Evolutionary conservation across 2,113 vertebrate species (phyloP).

Genomic region (Ginglymostoma cirratum): DNA sequence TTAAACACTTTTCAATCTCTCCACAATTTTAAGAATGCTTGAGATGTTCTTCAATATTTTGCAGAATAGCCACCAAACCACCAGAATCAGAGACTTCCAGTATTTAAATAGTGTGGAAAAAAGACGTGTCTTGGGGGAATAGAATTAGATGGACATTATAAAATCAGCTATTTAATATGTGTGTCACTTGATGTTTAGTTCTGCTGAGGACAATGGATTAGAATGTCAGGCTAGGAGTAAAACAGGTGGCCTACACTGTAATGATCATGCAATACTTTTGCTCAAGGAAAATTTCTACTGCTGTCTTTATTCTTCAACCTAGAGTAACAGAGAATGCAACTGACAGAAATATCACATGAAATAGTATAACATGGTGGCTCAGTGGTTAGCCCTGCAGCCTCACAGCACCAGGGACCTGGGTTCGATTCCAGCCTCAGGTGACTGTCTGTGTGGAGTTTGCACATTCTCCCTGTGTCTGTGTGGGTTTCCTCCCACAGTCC

Average conservation of each 20-base stretch:
- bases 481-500: no score
- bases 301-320: not conserved
- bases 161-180: not conserved
- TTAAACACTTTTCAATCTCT: not conserved
- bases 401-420: no score
- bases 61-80: not conserved
- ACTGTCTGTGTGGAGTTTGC: no score
- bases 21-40: not conserved
- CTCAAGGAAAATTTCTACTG: not conserved
- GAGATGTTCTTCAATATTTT: not conserved
- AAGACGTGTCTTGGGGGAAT: not conserved
- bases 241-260: not conserved
- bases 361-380: no score
- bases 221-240: not conserved
- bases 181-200: not conserved
- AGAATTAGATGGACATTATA: not conserved
- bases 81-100: not conserved
- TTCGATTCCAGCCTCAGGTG: no score
- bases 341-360: not conserved
- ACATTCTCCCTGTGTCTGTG: no score
- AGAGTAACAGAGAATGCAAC: not conserved
- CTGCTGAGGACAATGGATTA: not conserved
- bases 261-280: no score
- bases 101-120: not conserved
- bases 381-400: no score